These are phyloP conservation scores for Rhinoraja longicauda DNA, from an alignment of 2,797 vertebrate species.

Conservation along the genomic window DNA sequence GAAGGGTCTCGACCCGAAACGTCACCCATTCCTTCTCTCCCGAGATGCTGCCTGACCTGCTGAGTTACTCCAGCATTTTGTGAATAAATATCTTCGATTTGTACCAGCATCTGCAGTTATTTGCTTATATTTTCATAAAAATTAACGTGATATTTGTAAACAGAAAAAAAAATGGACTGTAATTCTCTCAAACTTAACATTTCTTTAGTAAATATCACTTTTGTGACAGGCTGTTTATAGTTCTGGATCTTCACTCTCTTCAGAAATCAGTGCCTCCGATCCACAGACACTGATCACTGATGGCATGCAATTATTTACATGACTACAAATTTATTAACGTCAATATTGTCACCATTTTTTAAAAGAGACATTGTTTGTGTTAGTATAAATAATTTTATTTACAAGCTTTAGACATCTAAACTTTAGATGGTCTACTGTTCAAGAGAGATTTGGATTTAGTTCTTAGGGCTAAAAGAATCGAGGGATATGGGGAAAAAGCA, in stretches of 20 bases:
- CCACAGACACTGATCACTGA: background rate
- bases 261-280: background rate
- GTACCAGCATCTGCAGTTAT: too few species aligned
- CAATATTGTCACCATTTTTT: background rate
- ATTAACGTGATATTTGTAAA: background rate
- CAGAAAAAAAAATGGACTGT: background rate
- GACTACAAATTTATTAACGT: background rate
- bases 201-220: background rate
- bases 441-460: too few species aligned
- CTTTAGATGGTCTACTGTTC: too few species aligned
- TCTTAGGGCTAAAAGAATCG: too few species aligned
- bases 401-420: background rate
- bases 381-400: slow-evolving; percentile 10
- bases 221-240: background rate
- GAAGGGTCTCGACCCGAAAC: too few species aligned
- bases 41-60: too few species aligned
- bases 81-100: too few species aligned
- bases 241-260: background rate
- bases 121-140: too few species aligned
- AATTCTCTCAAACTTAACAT: background rate
- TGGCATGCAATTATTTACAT: background rate
- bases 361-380: background rate
- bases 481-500: too few species aligned
- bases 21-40: too few species aligned
- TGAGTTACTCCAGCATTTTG: too few species aligned